A percentile compares a stretch with the other conserved stretches of the same genome.
Conservation (phyloP, 2,888 invertebrate species). For the Tetropium fuscum region DNA sequence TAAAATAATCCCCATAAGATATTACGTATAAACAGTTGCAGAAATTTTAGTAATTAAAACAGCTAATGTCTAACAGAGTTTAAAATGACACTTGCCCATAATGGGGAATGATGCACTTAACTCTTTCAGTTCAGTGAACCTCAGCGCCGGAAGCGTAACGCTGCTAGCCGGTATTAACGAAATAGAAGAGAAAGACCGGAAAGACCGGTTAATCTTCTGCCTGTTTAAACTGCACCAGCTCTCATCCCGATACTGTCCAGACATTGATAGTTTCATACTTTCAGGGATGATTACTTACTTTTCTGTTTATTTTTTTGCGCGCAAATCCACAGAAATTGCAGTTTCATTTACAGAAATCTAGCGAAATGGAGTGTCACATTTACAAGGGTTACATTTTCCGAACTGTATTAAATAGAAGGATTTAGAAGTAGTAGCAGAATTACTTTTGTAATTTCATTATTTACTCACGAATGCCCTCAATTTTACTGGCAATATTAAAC, state of each 20-base stretch:
- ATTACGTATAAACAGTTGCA: neutral
- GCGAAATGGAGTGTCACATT: no score
- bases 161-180: slow-evolving; percentile 35
- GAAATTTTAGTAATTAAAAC: neutral
- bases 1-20: neutral
- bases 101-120: slow-evolving; percentile 40
- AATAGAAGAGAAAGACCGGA: slow-evolving; percentile 46
- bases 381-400: no score
- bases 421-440: no score
- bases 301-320: slow-evolving; percentile 29
- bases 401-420: no score
- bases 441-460: no score
- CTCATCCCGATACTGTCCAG: slow-evolving; percentile 31
- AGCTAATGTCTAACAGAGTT: slow-evolving; percentile 7
- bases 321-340: slow-evolving; percentile 29
- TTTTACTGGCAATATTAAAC: no score
- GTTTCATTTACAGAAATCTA: slow-evolving; percentile 9
- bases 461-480: no score
- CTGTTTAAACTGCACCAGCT: slow-evolving; percentile 45
- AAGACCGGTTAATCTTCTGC: slow-evolving; percentile 48
- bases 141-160: slow-evolving; percentile 27
- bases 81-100: slow-evolving; percentile 34
- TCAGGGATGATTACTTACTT: slow-evolving; percentile 39
- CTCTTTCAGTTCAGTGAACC: slow-evolving; percentile 38
- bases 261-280: slow-evolving; percentile 35